Percentiles rank a stretch among this genome's conserved stretches.
Conservation (phyloP, 2,113 vertebrate genomes). For the Lophochroa leadbeateri region DNA sequence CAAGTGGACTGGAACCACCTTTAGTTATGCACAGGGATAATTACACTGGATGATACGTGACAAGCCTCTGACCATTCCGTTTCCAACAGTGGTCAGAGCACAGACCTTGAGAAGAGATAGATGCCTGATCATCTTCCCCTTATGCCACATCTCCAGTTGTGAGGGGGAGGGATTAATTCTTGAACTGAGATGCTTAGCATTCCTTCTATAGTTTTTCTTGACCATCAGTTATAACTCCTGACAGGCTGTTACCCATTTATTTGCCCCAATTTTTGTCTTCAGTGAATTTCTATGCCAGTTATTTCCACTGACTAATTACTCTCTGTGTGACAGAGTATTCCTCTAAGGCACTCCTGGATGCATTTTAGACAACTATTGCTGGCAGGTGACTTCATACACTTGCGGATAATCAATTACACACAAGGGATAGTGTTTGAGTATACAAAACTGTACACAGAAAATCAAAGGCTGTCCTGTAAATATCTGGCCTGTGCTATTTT, state of each 20-base stretch:
- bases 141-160: neutral
- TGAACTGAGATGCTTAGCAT: neutral
- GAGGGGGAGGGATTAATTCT: neutral
- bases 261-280: neutral
- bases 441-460: neutral
- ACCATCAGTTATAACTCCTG: neutral
- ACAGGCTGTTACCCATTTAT: neutral
- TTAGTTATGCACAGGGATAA: neutral
- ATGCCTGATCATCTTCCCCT: neutral
- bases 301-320: neutral
- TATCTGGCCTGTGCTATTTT: neutral
- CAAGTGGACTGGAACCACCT: neutral
- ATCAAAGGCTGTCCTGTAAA: neutral
- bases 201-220: neutral
- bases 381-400: neutral
- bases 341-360: neutral
- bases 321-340: neutral
- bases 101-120: neutral
- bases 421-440: neutral
- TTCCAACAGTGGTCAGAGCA: neutral
- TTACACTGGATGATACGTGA: rapidly evolving
- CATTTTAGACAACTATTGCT: neutral
- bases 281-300: neutral
- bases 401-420: neutral
- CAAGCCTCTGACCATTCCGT: neutral